Percentiles rank a stretch among this genome's conserved stretches.
phyloP scores from a whole-genome alignment of 2,113 vertebrate genomes.

The Dicerorhinus sumatrensis region DNA sequence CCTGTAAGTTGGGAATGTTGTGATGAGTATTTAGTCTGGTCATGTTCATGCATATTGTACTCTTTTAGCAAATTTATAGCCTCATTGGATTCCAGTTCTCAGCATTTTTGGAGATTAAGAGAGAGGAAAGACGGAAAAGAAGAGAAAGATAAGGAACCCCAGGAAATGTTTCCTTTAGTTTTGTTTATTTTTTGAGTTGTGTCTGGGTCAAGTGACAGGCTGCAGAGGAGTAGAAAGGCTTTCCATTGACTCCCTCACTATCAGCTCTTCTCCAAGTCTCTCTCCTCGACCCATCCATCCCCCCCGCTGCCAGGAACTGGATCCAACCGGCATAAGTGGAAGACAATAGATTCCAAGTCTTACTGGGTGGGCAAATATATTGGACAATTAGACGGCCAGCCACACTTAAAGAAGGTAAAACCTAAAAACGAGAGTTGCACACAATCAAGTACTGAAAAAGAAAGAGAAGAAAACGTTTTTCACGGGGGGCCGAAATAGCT shows the following conservation, averaged over 20 bases:
- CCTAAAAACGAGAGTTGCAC: not conserved
- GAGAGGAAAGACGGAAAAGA: not conserved
- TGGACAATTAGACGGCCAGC: not conserved
- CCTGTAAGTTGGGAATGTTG: not conserved
- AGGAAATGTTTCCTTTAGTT: not conserved
- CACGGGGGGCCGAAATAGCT: conserved; percentile 56
- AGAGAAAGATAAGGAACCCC: not conserved
- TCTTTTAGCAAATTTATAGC: not conserved
- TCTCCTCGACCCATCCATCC: too few species aligned
- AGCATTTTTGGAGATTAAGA: not conserved
- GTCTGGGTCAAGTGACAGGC: not conserved
- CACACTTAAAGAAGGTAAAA: too few species aligned
- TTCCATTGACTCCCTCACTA: not conserved
- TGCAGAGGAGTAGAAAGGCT: not conserved
- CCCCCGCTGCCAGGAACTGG: not conserved
- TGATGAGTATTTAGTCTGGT: not conserved
- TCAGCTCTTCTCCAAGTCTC: not conserved
- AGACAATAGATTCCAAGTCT: not conserved
- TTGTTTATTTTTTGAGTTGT: not conserved
- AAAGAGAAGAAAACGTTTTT: rapidly evolving
- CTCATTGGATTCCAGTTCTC: not conserved
- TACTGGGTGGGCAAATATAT: not conserved
- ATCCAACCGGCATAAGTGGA: not conserved
- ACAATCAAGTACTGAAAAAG: not conserved
- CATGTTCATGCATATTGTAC: not conserved